Conservation (phyloP, 2,888 invertebrate genomes). For the Galerucella nymphaeae region DNA sequence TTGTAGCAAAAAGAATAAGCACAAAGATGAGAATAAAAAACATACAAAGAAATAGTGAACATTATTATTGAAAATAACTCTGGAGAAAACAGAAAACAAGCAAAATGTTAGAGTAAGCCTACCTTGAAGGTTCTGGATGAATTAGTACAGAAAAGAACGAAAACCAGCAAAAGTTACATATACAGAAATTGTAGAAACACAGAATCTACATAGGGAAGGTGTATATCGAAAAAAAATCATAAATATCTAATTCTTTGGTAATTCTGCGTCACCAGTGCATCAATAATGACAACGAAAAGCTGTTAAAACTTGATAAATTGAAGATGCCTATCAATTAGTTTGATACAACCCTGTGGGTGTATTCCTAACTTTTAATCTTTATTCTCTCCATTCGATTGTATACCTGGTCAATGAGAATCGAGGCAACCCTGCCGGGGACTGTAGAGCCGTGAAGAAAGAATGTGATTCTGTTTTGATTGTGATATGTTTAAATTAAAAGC, state of each 20-base stretch:
- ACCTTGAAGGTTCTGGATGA: too few relatives aligned
- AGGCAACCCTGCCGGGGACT: constrained; percentile 15
- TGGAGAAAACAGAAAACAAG: too few relatives aligned
- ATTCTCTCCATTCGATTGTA: constrained; percentile 17
- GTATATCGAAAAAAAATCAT: too few relatives aligned
- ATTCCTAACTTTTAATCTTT: constrained; percentile 11
- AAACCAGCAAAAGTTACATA: too few relatives aligned
- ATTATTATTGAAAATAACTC: too few relatives aligned
- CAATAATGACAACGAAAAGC: background rate
- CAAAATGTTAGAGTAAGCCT: too few relatives aligned
- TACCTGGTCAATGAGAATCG: constrained; percentile 27
- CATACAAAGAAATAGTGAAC: too few relatives aligned
- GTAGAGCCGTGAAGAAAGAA: constrained; percentile 30
- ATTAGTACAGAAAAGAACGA: too few relatives aligned
- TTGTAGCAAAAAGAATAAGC: too few relatives aligned
- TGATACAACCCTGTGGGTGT: constrained; percentile 25
- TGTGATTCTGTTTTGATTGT: constrained; percentile 37
- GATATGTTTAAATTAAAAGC: constrained; percentile 37
- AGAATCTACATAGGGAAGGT: too few relatives aligned
- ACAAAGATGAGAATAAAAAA: too few relatives aligned
- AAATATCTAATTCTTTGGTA: background rate
- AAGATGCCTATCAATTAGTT: background rate
- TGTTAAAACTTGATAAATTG: background rate
- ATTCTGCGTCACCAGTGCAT: background rate
- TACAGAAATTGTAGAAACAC: too few relatives aligned